Conservation (phyloP, 2,113 vertebrate genomes). For the Panthera tigris region DNA sequence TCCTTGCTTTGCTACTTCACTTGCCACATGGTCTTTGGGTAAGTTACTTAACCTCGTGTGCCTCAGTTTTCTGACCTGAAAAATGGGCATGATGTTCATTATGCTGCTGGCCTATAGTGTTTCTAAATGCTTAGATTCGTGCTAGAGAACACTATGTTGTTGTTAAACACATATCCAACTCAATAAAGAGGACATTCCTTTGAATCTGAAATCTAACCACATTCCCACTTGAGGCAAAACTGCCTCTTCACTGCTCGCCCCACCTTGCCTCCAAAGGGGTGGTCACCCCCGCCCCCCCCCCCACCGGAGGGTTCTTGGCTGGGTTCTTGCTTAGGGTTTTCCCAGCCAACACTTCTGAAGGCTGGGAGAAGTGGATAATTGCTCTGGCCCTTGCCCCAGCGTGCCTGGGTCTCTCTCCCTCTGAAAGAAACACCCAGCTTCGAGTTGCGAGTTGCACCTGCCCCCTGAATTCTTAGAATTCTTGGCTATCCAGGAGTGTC, state of each 20-base stretch:
- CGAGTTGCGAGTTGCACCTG: not conserved
- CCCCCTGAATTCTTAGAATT: slow-evolving; percentile 58
- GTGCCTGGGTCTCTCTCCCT: not conserved
- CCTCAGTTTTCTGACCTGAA: not conserved
- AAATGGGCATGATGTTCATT: not conserved
- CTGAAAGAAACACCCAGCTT: not conserved
- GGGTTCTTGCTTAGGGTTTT: not conserved
- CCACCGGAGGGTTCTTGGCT: not conserved
- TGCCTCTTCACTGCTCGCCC: not conserved
- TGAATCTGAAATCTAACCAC: not conserved
- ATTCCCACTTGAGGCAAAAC: not conserved
- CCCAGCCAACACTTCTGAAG: not conserved
- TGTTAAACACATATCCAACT: not conserved
- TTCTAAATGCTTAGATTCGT: not conserved
- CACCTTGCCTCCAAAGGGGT: not conserved
- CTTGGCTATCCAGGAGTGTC: not conserved
- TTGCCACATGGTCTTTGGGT: not conserved
- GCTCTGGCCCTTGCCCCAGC: not conserved
- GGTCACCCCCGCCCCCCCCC: not conserved
- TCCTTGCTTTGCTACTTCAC: not conserved
- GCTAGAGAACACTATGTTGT: not conserved
- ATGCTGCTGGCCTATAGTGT: accelerated
- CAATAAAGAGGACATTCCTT: not conserved
- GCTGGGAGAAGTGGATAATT: not conserved
- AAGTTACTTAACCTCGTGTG: not conserved